A percentile compares a stretch with the other conserved stretches of the same genome.
phyloP scores from a whole-genome alignment of 2,888 invertebrate species.

The Drosophila hamatofila region DNA sequence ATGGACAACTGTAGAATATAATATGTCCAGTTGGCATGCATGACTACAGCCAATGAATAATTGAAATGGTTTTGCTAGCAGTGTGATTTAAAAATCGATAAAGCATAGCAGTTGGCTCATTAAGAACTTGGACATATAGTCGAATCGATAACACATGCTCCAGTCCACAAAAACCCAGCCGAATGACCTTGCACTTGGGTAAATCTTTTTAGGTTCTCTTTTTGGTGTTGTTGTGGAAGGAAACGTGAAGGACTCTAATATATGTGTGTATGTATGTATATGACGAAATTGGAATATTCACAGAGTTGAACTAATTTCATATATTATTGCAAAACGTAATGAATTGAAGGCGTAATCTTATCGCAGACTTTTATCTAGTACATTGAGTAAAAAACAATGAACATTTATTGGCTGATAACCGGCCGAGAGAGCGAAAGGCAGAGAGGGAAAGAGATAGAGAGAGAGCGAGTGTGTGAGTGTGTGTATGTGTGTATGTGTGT shows the following conservation, averaged over 20 bases:
- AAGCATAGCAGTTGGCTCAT: slow-evolving; percentile 51
- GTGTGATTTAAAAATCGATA: slow-evolving; percentile 65
- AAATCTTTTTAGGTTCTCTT: neutral
- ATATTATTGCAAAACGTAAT: slow-evolving; percentile 46
- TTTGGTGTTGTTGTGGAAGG: neutral
- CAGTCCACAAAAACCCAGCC: slow-evolving; percentile 3
- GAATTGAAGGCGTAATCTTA: slow-evolving; percentile 45
- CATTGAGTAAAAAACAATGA: slow-evolving; percentile 36
- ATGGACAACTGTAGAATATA: neutral
- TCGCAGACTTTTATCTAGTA: slow-evolving; percentile 49
- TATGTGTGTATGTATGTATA: neutral
- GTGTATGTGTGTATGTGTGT: slow-evolving; percentile 21
- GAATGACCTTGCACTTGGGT: slow-evolving; percentile 58
- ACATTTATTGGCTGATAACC: slow-evolving; percentile 56
- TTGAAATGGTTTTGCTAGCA: slow-evolving; percentile 43
- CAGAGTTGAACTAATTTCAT: slow-evolving; percentile 35
- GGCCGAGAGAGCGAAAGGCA: neutral
- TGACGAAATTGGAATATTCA: neutral
- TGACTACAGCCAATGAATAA: slow-evolving; percentile 53
- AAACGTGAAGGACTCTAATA: slow-evolving; percentile 8
- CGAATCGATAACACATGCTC: slow-evolving; percentile 40
- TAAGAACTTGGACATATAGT: slow-evolving; percentile 41
- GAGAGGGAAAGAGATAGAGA: neutral
- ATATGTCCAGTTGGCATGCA: slow-evolving; percentile 9
- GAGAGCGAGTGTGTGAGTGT: neutral